Percentiles rank a stretch among this genome's conserved stretches.
Evolutionary conservation across 1,140 invertebrate species (phyloP).

Genomic region (Druon quercuslanigerum): DNA sequence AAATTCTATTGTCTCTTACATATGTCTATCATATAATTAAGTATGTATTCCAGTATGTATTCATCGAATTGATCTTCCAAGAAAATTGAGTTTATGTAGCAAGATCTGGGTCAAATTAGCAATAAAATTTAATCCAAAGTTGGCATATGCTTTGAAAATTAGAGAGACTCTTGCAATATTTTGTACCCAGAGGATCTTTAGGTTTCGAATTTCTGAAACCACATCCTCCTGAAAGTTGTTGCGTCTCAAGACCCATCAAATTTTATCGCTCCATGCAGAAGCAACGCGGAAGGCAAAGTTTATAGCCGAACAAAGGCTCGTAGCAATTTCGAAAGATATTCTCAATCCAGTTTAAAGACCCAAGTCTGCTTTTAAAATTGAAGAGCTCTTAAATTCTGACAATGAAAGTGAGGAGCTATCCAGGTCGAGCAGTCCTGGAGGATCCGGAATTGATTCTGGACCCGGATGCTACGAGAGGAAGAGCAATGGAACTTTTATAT

Average conservation of each 20-base stretch:
- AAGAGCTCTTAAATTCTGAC: constrained; percentile 49
- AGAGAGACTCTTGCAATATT: no score
- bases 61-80: no score
- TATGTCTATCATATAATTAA: no score
- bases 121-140: no score
- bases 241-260: constrained; percentile 7
- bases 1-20: no score
- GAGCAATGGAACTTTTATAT: constrained; percentile 84
- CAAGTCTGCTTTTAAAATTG: constrained; percentile 19
- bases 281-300: constrained; percentile 45
- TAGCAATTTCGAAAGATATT: neutral
- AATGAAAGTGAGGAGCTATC: constrained; percentile 90
- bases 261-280: constrained; percentile 31
- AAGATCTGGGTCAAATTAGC: no score
- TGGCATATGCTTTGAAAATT: no score
- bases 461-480: constrained; percentile 78
- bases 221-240: neutral
- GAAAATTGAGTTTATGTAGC: no score
- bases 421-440: constrained; percentile 82
- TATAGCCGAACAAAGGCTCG: constrained; percentile 32
- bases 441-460: constrained; percentile 79
- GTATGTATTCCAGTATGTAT: no score
- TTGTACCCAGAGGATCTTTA: no score
- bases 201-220: neutral
- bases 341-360: neutral